Evolutionary conservation across 2,888 invertebrate species (phyloP).

Genomic region (Nemotelus pantherinus): DNA sequence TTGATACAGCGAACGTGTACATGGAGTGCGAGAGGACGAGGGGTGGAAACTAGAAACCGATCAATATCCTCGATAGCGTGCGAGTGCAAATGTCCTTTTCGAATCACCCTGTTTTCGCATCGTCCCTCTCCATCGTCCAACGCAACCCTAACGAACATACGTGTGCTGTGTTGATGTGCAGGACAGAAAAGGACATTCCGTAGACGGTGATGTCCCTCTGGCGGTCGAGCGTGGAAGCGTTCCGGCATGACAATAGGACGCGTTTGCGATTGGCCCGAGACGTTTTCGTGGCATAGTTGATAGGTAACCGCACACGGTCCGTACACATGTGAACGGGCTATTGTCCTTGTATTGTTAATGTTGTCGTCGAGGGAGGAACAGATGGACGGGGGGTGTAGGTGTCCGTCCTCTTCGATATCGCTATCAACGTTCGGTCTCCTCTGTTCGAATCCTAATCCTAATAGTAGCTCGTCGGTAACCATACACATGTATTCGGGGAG

Average conservation of each 20-base stretch:
- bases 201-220: constrained; percentile 23
- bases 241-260: constrained; percentile 9
- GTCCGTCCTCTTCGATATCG: constrained; percentile 38
- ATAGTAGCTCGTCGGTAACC: neutral
- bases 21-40: neutral
- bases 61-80: constrained; percentile 33
- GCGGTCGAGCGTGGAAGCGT: constrained; percentile 31
- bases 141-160: neutral
- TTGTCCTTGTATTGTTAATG: constrained; percentile 38
- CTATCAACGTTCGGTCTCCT: constrained; percentile 22
- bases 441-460: constrained; percentile 38
- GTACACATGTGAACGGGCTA: constrained; percentile 32
- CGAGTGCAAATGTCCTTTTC: constrained; percentile 3
- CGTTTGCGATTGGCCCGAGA: constrained; percentile 41
- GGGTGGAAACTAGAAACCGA: constrained; percentile 38
- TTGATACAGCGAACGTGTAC: neutral
- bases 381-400: constrained; percentile 18
- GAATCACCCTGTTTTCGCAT: constrained; percentile 21
- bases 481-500: constrained; percentile 9
- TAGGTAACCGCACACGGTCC: constrained; percentile 42
- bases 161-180: neutral
- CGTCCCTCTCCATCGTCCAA: neutral
- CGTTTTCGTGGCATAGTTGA: constrained; percentile 28
- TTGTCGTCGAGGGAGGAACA: constrained; percentile 5
- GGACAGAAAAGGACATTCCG: constrained; percentile 38